Conservation (phyloP, 2,888 invertebrate genomes). For the Ariolimax columbianus region DNA sequence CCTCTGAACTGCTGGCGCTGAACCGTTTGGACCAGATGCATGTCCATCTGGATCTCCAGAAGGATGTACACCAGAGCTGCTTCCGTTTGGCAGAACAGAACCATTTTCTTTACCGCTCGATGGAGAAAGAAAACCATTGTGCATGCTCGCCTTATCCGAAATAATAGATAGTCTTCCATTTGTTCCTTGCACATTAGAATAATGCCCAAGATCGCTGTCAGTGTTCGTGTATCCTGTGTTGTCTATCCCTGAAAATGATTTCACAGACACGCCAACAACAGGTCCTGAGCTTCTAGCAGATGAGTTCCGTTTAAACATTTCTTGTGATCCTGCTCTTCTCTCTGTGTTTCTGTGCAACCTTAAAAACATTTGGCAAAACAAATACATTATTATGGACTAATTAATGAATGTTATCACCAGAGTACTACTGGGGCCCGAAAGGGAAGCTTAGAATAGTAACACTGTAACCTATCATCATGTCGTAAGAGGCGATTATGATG, state of each 20-base stretch:
- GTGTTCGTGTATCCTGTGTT: conserved; percentile 1
- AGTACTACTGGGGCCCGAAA: too few species aligned
- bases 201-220: neutral
- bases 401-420: too few species aligned
- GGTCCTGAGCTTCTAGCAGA: neutral
- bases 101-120: neutral
- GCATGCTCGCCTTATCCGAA: neutral
- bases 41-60: neutral
- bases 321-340: neutral
- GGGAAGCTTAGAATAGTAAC: too few species aligned
- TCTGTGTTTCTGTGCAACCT: too few species aligned
- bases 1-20: neutral
- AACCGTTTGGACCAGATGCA: neutral
- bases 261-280: conserved; percentile 15
- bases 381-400: too few species aligned
- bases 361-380: neutral
- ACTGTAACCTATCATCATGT: too few species aligned
- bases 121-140: neutral
- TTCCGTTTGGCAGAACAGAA: neutral
- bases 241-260: neutral
- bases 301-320: conserved; percentile 22
- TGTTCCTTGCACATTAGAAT: neutral
- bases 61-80: neutral
- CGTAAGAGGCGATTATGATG: too few species aligned
- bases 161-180: conserved; percentile 16